phyloP scores from a whole-genome alignment of 2,797 vertebrate genomes.

The Gymnoscopelus braueri region DNA sequence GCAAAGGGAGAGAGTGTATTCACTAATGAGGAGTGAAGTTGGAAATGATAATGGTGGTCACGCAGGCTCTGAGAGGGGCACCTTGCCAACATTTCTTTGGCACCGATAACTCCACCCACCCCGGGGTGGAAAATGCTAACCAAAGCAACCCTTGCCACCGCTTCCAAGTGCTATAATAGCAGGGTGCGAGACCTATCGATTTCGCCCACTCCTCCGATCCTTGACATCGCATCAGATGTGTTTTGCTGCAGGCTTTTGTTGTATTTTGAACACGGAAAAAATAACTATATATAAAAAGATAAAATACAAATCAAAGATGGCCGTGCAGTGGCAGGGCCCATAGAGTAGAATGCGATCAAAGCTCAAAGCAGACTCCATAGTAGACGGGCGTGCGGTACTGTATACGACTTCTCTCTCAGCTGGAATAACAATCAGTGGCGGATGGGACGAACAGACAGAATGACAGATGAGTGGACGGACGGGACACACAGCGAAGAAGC shows the following conservation, averaged over 20 bases:
- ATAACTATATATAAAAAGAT: not conserved
- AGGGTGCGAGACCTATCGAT: constrained; percentile 73
- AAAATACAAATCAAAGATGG: constrained; percentile 58
- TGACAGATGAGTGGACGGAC: not conserved
- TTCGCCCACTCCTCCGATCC: constrained; percentile 68
- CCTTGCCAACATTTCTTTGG: constrained; percentile 70
- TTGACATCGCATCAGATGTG: constrained; percentile 73
- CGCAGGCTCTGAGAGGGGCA: constrained; percentile 57
- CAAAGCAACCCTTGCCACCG: constrained; percentile 64
- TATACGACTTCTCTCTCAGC: not conserved
- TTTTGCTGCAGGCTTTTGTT: constrained; percentile 71
- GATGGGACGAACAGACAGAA: not conserved
- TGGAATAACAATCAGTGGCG: too few species aligned
- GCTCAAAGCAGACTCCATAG: constrained; percentile 57
- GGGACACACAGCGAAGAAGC: constrained; percentile 17
- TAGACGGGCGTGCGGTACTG: not conserved
- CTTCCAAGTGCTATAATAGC: constrained; percentile 64
- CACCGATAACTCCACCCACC: constrained; percentile 67
- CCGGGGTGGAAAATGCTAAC: constrained; percentile 66
- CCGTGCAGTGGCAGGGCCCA: constrained; percentile 44
- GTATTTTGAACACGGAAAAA: constrained; percentile 58
- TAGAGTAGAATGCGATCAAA: constrained; percentile 72
- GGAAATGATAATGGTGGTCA: constrained; percentile 63
- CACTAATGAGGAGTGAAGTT: constrained; percentile 61
- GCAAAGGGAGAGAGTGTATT: constrained; percentile 39